These are phyloP conservation scores for Marisa cornuarietis DNA, from an alignment of 1,140 invertebrate genomes.

Conservation along the genomic window DNA sequence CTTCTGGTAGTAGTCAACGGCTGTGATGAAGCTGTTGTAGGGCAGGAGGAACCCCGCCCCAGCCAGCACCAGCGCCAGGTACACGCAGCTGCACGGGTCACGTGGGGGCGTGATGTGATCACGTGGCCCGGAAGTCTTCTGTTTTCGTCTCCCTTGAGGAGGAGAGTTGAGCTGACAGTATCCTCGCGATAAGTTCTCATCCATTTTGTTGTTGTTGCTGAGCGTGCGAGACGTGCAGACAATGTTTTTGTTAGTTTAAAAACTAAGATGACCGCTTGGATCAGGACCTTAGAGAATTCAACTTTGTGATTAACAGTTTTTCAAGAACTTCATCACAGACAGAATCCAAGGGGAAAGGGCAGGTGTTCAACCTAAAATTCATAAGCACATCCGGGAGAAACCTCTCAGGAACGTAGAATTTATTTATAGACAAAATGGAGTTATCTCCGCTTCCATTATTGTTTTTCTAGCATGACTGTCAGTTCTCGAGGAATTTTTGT, in stretches of 20 bases:
- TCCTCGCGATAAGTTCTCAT: slow-evolving; percentile 55
- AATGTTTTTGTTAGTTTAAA: not conserved
- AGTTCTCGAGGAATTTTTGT: too few species aligned
- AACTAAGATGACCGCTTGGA: not conserved
- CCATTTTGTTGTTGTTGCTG: slow-evolving; percentile 31
- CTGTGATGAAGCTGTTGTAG: slow-evolving; percentile 92
- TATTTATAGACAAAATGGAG: too few species aligned
- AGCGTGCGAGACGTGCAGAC: not conserved
- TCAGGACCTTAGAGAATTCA: not conserved
- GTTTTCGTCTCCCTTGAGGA: slow-evolving; percentile 10
- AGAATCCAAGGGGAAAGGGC: too few species aligned
- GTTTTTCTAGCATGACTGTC: too few species aligned
- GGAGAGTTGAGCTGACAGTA: slow-evolving; percentile 49
- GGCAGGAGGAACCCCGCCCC: slow-evolving; percentile 90
- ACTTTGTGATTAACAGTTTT: not conserved
- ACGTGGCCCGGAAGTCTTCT: slow-evolving; percentile 6
- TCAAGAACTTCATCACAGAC: not conserved
- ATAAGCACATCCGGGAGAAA: too few species aligned
- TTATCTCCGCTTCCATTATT: too few species aligned
- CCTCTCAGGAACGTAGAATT: too few species aligned
- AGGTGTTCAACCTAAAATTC: too few species aligned
- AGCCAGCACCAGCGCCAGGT: slow-evolving; percentile 81
- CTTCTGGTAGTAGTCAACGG: slow-evolving; percentile 87
- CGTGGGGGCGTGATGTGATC: slow-evolving; percentile 34
- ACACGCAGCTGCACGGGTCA: slow-evolving; percentile 76